These are phyloP conservation scores for Sebastes taczanowskii DNA, from an alignment of 2,797 vertebrate species.

Conservation along the genomic window DNA sequence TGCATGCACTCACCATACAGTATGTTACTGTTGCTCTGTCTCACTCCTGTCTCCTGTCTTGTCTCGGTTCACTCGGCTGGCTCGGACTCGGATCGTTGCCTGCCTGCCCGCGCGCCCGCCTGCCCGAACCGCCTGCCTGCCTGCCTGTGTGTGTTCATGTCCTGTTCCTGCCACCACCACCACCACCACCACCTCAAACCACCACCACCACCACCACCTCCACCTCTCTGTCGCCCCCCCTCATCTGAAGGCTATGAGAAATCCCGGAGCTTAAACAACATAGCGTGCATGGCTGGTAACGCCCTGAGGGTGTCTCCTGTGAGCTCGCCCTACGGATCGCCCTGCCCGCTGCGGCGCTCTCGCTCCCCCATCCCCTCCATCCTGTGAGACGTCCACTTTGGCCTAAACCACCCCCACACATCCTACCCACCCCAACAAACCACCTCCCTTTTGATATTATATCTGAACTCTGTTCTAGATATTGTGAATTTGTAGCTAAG, in stretches of 20 bases:
- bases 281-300: slow-evolving; percentile 92
- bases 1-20: slow-evolving; percentile 61
- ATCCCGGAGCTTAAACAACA: slow-evolving; percentile 97
- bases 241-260: slow-evolving; percentile 94
- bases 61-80: slow-evolving; percentile 85
- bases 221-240: slow-evolving; percentile 81
- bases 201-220: slow-evolving; percentile 35
- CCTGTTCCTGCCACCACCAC: slow-evolving; percentile 66
- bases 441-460: slow-evolving; percentile 27
- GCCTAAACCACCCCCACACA: background rate
- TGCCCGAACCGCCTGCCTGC: slow-evolving; percentile 73
- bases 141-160: slow-evolving; percentile 76
- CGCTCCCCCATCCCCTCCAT: slow-evolving; percentile 95
- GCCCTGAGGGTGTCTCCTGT: slow-evolving; percentile 93
- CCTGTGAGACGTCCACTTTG: slow-evolving; percentile 81
- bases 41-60: slow-evolving; percentile 83
- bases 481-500: slow-evolving; percentile 60
- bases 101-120: slow-evolving; percentile 74
- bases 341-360: slow-evolving; percentile 92
- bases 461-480: slow-evolving; percentile 48
- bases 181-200: slow-evolving; percentile 46
- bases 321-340: slow-evolving; percentile 93
- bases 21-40: slow-evolving; percentile 80
- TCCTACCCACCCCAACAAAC: background rate
- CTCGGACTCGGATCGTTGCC: slow-evolving; percentile 85